Evolutionary conservation across 1,140 invertebrate genomes (phyloP).

Genomic region (Orussus abietinus): DNA sequence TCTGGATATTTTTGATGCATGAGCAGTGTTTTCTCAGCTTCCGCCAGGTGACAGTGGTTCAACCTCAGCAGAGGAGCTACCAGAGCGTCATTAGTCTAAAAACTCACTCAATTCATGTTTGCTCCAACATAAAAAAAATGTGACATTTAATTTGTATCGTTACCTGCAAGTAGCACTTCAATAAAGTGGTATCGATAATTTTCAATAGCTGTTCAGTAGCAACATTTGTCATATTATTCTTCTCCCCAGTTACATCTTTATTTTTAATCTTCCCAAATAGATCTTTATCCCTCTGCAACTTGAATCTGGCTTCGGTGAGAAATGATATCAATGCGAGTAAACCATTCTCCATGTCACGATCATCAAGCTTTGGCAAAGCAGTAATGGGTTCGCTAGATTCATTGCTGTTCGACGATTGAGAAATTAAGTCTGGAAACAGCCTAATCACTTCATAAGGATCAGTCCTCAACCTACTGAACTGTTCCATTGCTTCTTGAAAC

Average conservation of each 20-base stretch:
- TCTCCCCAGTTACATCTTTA: slow-evolving; percentile 44
- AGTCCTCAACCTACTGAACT: slow-evolving; percentile 84
- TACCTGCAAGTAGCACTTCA: slow-evolving; percentile 94
- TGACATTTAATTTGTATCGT: slow-evolving; percentile 7
- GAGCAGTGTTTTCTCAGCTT: slow-evolving; percentile 85
- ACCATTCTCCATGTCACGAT: slow-evolving; percentile 82
- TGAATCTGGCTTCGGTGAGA: slow-evolving; percentile 70
- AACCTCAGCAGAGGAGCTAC: slow-evolving; percentile 85
- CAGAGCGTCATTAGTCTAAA: slow-evolving; percentile 89
- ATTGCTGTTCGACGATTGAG: slow-evolving; percentile 60
- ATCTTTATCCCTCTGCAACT: slow-evolving; percentile 53
- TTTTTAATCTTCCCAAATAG: slow-evolving; percentile 38
- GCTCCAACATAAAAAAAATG: not conserved
- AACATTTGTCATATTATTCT: slow-evolving; percentile 44
- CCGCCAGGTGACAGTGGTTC: slow-evolving; percentile 94
- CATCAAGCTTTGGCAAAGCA: slow-evolving; percentile 64
- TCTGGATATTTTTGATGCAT: slow-evolving; percentile 87
- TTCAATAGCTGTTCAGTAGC: slow-evolving; percentile 70
- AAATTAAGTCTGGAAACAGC: slow-evolving; percentile 85
- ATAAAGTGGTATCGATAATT: slow-evolving; percentile 92
- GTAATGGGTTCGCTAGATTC: slow-evolving; percentile 43
- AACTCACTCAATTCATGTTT: slow-evolving; percentile 11
- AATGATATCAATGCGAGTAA: slow-evolving; percentile 87
- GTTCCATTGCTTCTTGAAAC: slow-evolving; percentile 85
- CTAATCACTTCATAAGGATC: slow-evolving; percentile 94